Evolutionary conservation across 2,888 invertebrate species (phyloP).

Genomic region (Parascotia fuliginaria): DNA sequence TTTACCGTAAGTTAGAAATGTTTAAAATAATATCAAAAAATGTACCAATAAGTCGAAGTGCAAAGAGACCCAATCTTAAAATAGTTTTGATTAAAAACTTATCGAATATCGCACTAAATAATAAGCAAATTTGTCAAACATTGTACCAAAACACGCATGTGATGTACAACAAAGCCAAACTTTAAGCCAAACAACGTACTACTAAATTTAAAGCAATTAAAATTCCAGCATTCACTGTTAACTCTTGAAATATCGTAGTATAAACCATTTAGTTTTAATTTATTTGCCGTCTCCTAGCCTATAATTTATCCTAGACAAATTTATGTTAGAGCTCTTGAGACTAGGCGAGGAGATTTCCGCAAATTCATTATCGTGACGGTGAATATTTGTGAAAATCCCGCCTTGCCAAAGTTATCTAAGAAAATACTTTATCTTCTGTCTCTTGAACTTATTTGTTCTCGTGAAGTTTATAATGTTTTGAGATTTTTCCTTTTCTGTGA

Average conservation of each 20-base stretch:
- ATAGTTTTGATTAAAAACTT: too few species aligned
- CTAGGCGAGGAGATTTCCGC: slow-evolving; percentile 29
- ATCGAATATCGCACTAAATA: too few species aligned
- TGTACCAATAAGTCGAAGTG: too few species aligned
- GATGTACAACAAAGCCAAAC: background rate
- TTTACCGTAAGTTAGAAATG: too few species aligned
- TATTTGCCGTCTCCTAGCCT: slow-evolving; percentile 36
- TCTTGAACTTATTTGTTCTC: slow-evolving; percentile 28
- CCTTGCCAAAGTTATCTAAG: slow-evolving; percentile 16
- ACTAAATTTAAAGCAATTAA: slow-evolving; percentile 12
- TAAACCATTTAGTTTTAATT: slow-evolving; percentile 36
- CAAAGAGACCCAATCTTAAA: too few species aligned
- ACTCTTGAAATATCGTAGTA: slow-evolving; percentile 11
- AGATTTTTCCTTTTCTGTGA: background rate
- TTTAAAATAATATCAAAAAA: too few species aligned
- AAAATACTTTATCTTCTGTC: slow-evolving; percentile 27
- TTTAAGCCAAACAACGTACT: background rate
- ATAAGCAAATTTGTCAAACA: too few species aligned
- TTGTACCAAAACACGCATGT: too few species aligned
- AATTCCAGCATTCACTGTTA: slow-evolving; percentile 12
- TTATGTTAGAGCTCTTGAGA: slow-evolving; percentile 33
- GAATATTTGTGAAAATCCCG: slow-evolving; percentile 31
- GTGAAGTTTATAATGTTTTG: slow-evolving; percentile 16
- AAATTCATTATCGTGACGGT: slow-evolving; percentile 36
- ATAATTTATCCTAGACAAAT: slow-evolving; percentile 39